Evolutionary conservation across 2,113 vertebrate genomes (phyloP).

Genomic region (Eptesicus fuscus): DNA sequence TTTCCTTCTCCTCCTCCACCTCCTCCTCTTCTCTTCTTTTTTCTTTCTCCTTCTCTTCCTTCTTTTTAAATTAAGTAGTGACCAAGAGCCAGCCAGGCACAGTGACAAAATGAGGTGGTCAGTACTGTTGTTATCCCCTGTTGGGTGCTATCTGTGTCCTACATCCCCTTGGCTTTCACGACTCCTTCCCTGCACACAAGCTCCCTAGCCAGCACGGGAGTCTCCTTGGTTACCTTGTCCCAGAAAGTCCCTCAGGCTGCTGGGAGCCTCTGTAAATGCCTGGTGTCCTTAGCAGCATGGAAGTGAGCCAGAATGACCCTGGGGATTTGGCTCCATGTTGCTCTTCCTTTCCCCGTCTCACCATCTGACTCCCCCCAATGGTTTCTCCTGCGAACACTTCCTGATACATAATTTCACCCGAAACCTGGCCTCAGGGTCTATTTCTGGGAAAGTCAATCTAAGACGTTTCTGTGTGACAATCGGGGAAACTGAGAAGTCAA

Average conservation of each 20-base stretch:
- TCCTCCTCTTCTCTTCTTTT: not conserved
- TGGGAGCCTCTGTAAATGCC: not conserved
- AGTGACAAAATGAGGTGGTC: not conserved
- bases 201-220: not conserved
- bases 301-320: not conserved
- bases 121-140: not conserved
- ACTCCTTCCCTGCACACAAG: not conserved
- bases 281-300: not conserved
- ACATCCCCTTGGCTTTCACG: not conserved
- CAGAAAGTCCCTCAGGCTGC: not conserved
- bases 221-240: not conserved
- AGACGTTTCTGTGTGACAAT: not conserved
- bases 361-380: rapidly evolving
- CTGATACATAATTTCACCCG: not conserved
- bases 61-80: not conserved
- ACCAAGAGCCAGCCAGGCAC: not conserved
- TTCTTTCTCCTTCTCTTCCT: not conserved
- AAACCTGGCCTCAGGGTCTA: not conserved
- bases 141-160: rapidly evolving
- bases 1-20: not conserved
- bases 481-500: not conserved
- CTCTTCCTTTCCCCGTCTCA: not conserved
- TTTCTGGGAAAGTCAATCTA: not conserved
- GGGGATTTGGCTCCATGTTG: not conserved
- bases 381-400: not conserved